Base-by-base conservation (phyloP, 1,140 invertebrate species). In the Heliothis virescens region DNA sequence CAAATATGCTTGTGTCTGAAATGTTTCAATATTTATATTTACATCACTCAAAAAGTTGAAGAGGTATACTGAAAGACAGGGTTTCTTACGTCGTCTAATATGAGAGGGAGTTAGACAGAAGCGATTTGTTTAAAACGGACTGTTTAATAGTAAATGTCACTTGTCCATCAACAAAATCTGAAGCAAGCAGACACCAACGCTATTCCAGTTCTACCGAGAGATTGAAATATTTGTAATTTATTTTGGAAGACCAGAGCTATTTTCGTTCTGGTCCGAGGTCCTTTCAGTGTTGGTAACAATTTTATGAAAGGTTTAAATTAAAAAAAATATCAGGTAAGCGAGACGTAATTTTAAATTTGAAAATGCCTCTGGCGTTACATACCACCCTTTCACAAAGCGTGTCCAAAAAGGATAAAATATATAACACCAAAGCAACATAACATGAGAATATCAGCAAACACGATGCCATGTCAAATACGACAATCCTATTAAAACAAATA, bases 191-290 rank as follows among this genome's bases (percentile, higher is more conserved):
- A 29, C 67, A 71, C 67, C 67, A 53, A 71, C 67, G 5, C 34
- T 41, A 26, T 47, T 26, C 12, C 21, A 50, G 12, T 57, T 73
- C 15, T 10, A 60, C 18, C 55, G 52, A 16, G 12, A 10, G 57
- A 60, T 72, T 72, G 29, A 67, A 67, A 72, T 72, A 55, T 57
- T 72, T 72, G 29, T 72, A 15, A 72, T 41, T 26, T 72, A 72
- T 72, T 57, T 72, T n/a, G 16, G 52, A 34, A n/a, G 18, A 18
- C 55, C 18, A 5, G 41, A 74, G 55, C 72, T 60, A 60, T 74
- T 74, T 74, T 50, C 4, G 72, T 74, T 60, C 13, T 47, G 52
- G 5, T 3, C 13, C 67, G 16, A 71, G 5, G 41, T 47, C 34
- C n/a, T 65, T 65, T 0, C 16, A 41, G 29, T 18, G 16, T 34